These are phyloP conservation scores for Sinotaia quadrata DNA, from an alignment of 2,888 invertebrate species.

Conservation along the genomic window DNA sequence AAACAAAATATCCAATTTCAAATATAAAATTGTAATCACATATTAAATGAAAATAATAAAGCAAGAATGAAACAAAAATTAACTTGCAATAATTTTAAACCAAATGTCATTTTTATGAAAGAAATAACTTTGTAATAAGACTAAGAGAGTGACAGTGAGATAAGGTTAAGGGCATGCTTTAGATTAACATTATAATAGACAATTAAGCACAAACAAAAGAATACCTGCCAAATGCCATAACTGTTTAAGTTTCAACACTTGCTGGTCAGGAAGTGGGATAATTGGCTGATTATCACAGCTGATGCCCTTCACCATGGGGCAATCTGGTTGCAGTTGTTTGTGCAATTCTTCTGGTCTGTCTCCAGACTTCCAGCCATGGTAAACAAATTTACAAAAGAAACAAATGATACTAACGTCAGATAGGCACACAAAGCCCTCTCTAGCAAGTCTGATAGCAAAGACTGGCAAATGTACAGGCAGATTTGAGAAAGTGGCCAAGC, in stretches of 20 bases:
- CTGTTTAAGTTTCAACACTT: not conserved
- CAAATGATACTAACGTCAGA: conserved; percentile 11
- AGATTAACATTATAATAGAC: too few species aligned
- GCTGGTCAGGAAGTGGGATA: not conserved
- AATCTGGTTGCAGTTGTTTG: conserved; percentile 20
- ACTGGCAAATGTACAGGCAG: not conserved
- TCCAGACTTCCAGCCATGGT: not conserved
- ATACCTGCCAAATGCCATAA: not conserved
- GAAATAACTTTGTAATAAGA: too few species aligned
- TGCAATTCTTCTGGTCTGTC: conserved; percentile 11
- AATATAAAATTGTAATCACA: too few species aligned
- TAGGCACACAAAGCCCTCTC: conserved; percentile 4
- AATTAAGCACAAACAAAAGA: too few species aligned
- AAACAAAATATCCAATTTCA: too few species aligned
- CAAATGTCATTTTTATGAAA: too few species aligned
- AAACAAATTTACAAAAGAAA: conserved; percentile 14
- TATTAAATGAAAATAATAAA: too few species aligned
- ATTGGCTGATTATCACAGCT: conserved; percentile 29
- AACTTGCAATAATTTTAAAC: too few species aligned
- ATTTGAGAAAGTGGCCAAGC: not conserved
- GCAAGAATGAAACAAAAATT: too few species aligned
- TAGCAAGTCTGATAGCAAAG: conserved; percentile 3
- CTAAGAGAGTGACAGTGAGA: too few species aligned
- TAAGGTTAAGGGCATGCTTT: too few species aligned
- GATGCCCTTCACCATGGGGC: conserved; percentile 26